Conservation (phyloP, 2,797 vertebrate species). For the Enteromius treurensis region DNA sequence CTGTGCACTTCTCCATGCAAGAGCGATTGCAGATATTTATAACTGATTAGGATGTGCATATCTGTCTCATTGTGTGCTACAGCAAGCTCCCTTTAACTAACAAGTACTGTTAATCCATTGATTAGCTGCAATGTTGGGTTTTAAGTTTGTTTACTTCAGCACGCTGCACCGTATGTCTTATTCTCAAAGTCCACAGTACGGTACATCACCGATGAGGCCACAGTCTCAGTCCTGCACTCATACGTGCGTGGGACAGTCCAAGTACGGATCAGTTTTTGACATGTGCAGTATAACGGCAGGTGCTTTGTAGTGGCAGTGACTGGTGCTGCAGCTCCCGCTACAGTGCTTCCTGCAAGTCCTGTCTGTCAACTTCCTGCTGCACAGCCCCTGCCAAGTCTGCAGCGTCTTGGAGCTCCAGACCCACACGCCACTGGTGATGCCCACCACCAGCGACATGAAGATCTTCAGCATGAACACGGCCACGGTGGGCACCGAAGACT, state of each 20-base stretch:
- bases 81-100: slow-evolving; percentile 69
- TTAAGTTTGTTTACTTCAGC: slow-evolving; percentile 58
- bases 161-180: slow-evolving; percentile 7
- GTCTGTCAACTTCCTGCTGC: slow-evolving; percentile 87
- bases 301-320: slow-evolving; percentile 92
- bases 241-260: slow-evolving; percentile 93
- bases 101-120: slow-evolving; percentile 69
- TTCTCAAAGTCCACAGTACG: slow-evolving; percentile 28
- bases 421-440: slow-evolving; percentile 98
- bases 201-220: slow-evolving; percentile 46
- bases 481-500: slow-evolving; percentile 89
- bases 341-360: slow-evolving; percentile 90
- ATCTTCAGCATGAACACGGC: slow-evolving; percentile 98
- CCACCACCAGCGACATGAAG: slow-evolving; percentile 98
- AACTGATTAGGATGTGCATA: slow-evolving; percentile 48
- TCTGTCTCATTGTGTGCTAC: slow-evolving; percentile 50
- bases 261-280: slow-evolving; percentile 91
- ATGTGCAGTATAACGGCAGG: slow-evolving; percentile 90
- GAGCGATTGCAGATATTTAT: slow-evolving; percentile 60
- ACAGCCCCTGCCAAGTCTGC: slow-evolving; percentile 97
- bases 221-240: slow-evolving; percentile 66
- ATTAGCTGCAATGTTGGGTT: slow-evolving; percentile 60
- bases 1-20: slow-evolving; percentile 60
- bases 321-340: slow-evolving; percentile 83
- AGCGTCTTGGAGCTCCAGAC: slow-evolving; percentile 99